A percentile compares a stretch with the other conserved stretches of the same genome.
These are phyloP conservation scores for Drosophila pseudotakahashii DNA, from an alignment of 2,888 invertebrate genomes.

Conservation along the genomic window DNA sequence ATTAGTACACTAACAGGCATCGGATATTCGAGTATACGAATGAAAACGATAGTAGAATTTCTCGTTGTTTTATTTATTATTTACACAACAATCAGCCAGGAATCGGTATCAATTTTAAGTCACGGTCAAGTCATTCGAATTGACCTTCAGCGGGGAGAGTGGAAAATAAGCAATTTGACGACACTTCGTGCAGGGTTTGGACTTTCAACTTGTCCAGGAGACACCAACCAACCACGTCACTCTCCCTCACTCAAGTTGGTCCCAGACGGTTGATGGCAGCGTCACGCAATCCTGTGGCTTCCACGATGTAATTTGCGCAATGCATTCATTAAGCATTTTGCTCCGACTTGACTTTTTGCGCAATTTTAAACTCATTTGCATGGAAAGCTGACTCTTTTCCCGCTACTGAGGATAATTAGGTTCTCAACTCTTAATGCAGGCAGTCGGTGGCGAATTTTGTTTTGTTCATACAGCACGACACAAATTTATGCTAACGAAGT, in stretches of 20 bases:
- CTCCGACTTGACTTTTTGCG: constrained; percentile 14
- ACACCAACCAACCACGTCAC: not conserved
- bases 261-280: constrained; percentile 1
- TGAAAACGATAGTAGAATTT: not conserved
- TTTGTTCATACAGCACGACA: constrained; percentile 21
- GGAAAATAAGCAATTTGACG: constrained; percentile 3
- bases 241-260: constrained; percentile 1
- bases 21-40: not conserved
- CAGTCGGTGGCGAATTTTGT: constrained; percentile 29
- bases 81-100: constrained; percentile 36
- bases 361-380: constrained; percentile 65
- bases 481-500: constrained; percentile 48
- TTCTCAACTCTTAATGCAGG: constrained; percentile 37
- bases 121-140: constrained; percentile 33
- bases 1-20: not conserved
- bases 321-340: constrained; percentile 56
- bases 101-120: not conserved
- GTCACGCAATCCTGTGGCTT: constrained; percentile 36
- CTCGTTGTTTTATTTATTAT: constrained; percentile 46
- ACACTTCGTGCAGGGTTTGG: constrained; percentile 11
- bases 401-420: constrained; percentile 52
- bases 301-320: constrained; percentile 48
- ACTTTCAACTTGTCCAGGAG: constrained; percentile 24
- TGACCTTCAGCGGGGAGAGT: constrained; percentile 20
- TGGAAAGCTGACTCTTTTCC: constrained; percentile 41